These are phyloP conservation scores for Piscicola geometra DNA, from an alignment of 2,888 invertebrate genomes.

Conservation along the genomic window DNA sequence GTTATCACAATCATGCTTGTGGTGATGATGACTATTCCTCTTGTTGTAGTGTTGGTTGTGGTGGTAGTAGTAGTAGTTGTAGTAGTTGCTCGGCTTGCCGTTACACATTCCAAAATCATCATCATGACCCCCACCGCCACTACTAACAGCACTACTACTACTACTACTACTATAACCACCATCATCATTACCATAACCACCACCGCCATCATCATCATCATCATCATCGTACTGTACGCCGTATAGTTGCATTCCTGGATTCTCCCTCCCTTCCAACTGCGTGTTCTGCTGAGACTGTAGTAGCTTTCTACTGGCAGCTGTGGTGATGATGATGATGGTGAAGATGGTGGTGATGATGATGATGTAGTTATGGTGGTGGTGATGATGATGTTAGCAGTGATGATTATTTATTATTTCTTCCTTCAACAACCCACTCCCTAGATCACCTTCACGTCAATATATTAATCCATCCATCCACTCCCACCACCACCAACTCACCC, in stretches of 20 bases:
- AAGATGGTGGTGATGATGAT: too few relatives aligned
- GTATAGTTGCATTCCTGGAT: slow-evolving; percentile 1
- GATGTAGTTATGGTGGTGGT: too few relatives aligned
- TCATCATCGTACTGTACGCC: background rate
- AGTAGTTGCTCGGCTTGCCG: background rate
- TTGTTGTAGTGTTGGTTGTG: background rate
- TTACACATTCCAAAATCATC: background rate
- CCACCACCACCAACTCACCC: too few relatives aligned
- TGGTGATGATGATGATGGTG: background rate
- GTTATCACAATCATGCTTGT: too few relatives aligned
- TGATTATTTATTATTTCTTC: too few relatives aligned
- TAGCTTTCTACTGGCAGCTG: slow-evolving; percentile 7
- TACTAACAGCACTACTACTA: background rate
- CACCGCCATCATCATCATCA: background rate
- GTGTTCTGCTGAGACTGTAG: slow-evolving; percentile 2
- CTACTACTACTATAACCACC: background rate
- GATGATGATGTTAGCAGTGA: background rate
- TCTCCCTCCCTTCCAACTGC: slow-evolving; percentile 1
- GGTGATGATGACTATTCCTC: background rate
- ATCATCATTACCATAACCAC: background rate
- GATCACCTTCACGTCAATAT: too few relatives aligned
- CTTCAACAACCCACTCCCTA: too few relatives aligned
- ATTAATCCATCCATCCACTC: too few relatives aligned
- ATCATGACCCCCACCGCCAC: background rate
- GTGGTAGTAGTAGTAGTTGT: background rate